Percentiles rank a stretch among this genome's conserved stretches.
Evolutionary conservation across 2,797 vertebrate species (phyloP).

Genomic region (Knipowitschia caucasica): DNA sequence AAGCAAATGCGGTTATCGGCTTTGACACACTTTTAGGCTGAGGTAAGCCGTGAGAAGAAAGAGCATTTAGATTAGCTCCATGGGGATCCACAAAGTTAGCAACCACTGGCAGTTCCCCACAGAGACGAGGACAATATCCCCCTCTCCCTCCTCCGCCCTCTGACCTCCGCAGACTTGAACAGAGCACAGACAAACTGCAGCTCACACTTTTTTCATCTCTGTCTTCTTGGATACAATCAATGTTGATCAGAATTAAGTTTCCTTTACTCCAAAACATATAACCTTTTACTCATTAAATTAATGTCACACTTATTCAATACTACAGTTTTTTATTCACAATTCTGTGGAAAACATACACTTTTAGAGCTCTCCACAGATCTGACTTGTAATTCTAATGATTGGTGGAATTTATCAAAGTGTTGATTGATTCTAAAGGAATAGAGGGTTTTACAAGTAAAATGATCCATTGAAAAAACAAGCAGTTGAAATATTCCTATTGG

Average conservation of each 20-base stretch:
- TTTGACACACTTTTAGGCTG: slow-evolving; percentile 62
- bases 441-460: too few species aligned
- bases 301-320: too few species aligned
- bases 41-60: slow-evolving; percentile 59
- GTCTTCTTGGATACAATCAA: neutral
- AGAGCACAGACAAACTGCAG: slow-evolving; percentile 63
- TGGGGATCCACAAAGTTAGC: slow-evolving; percentile 45
- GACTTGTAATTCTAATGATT: too few species aligned
- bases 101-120: slow-evolving; percentile 51
- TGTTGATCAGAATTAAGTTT: neutral
- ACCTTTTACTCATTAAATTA: too few species aligned
- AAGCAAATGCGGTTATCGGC: slow-evolving; percentile 59
- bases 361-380: too few species aligned
- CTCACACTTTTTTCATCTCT: slow-evolving; percentile 51
- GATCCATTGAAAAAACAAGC: too few species aligned
- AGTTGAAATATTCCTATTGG: too few species aligned
- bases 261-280: neutral
- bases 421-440: too few species aligned
- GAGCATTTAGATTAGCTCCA: slow-evolving; percentile 56
- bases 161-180: slow-evolving; percentile 63
- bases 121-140: slow-evolving; percentile 39
- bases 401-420: too few species aligned
- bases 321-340: too few species aligned
- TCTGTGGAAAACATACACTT: too few species aligned
- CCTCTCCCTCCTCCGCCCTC: slow-evolving; percentile 49